These are phyloP conservation scores for Endomychus coccineus DNA, from an alignment of 2,888 invertebrate species.

Conservation along the genomic window DNA sequence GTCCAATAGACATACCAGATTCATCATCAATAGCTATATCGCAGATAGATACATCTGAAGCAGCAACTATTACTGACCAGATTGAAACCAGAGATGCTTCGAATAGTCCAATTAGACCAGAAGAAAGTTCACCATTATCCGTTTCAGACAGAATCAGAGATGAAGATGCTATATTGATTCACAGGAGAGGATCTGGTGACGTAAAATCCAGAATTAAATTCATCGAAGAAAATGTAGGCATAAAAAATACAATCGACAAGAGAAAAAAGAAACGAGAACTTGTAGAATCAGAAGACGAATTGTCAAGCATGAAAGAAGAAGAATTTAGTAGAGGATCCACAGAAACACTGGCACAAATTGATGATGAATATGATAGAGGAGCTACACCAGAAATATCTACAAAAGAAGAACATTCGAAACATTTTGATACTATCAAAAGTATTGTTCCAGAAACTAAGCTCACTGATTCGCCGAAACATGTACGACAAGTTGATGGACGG, in stretches of 20 bases:
- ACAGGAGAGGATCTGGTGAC: constrained; percentile 45
- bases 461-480: constrained; percentile 29
- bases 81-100: constrained; percentile 49
- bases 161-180: constrained; percentile 38
- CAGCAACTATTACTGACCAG: constrained; percentile 47
- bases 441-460: constrained; percentile 15
- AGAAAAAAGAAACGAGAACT: constrained; percentile 35
- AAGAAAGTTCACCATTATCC: constrained; percentile 31
- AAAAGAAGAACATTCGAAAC: no score
- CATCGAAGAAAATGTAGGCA: constrained; percentile 47
- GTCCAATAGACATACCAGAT: constrained; percentile 47
- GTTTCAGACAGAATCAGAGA: constrained; percentile 32
- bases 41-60: constrained; percentile 47
- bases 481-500: constrained; percentile 43
- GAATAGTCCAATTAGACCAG: constrained; percentile 46
- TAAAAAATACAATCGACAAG: constrained; percentile 37
- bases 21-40: constrained; percentile 39
- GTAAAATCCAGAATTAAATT: constrained; percentile 51
- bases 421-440: no score
- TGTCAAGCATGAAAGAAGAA: constrained; percentile 43
- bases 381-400: constrained; percentile 23
- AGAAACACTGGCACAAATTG: constrained; percentile 40
- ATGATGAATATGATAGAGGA: constrained; percentile 34
- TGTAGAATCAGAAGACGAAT: constrained; percentile 42
- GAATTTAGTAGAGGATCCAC: constrained; percentile 34